These are phyloP conservation scores for Schizothorax lantsangensis DNA, from an alignment of 2,797 vertebrate genomes.

Conservation along the genomic window DNA sequence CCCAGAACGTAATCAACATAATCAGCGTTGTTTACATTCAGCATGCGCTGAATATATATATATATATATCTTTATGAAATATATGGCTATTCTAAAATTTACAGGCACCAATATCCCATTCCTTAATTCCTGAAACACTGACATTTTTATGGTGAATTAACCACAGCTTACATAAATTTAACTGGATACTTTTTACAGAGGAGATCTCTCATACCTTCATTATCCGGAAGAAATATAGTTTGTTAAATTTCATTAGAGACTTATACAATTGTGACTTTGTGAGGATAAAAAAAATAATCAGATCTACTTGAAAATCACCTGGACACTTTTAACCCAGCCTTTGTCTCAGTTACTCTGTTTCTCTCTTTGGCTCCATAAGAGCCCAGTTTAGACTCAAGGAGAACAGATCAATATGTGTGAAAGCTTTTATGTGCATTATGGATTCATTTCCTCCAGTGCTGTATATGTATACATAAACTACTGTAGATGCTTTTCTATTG, in stretches of 20 bases:
- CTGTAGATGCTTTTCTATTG: background rate
- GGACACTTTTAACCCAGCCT: background rate
- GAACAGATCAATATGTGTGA: slow-evolving; percentile 17
- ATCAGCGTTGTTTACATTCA: too few species aligned
- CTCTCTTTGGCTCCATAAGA: slow-evolving; percentile 20
- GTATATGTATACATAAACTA: slow-evolving; percentile 14
- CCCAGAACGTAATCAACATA: too few species aligned
- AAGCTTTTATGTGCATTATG: slow-evolving; percentile 38
- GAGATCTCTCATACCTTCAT: background rate
- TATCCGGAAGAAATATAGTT: background rate
- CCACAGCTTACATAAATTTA: background rate
- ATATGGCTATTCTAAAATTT: background rate
- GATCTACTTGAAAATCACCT: background rate
- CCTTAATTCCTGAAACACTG: background rate
- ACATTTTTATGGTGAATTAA: background rate
- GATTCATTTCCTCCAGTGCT: slow-evolving; percentile 14
- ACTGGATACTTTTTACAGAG: background rate
- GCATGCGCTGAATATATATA: too few species aligned
- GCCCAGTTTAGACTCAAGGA: slow-evolving; percentile 25
- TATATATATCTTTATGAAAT: background rate
- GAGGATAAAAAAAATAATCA: background rate
- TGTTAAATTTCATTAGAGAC: background rate
- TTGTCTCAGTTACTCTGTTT: background rate
- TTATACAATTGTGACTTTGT: background rate
- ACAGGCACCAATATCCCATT: background rate